These are phyloP conservation scores for Homarus gammarus DNA, from an alignment of 2,888 invertebrate genomes.

Conservation along the genomic window DNA sequence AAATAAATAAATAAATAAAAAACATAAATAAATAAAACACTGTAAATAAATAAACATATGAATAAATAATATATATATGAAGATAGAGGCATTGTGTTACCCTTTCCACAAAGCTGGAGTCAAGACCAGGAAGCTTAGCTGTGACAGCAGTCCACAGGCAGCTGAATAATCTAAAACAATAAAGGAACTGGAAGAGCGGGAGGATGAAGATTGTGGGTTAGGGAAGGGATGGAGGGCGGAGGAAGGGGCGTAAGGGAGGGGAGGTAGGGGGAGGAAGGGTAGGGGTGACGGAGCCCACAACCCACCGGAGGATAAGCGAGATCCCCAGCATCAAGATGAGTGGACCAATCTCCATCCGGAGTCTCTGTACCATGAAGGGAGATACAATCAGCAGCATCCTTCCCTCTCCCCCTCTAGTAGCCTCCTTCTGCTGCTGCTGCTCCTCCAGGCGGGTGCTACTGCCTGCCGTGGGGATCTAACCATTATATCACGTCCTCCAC, in stretches of 20 bases:
- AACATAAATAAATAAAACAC: too few species aligned
- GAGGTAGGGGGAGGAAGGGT: background rate
- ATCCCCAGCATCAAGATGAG: background rate
- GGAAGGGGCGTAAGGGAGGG: too few species aligned
- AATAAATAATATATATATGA: too few species aligned
- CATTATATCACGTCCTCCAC: background rate
- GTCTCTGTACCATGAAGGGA: constrained; percentile 30
- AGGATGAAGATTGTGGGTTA: background rate
- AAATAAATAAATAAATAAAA: too few species aligned
- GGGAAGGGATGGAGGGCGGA: background rate
- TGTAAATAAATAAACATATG: too few species aligned
- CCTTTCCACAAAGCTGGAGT: too few species aligned
- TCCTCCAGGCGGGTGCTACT: background rate
- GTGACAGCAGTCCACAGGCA: background rate
- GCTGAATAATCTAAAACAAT: background rate
- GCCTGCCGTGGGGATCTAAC: background rate
- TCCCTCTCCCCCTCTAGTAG: too few species aligned
- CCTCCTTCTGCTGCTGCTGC: background rate
- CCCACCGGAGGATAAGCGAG: background rate
- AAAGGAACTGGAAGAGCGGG: background rate
- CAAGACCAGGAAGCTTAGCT: background rate
- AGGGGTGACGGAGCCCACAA: background rate
- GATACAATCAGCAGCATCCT: constrained; percentile 17
- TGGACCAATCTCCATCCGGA: constrained; percentile 11
- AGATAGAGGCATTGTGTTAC: too few species aligned